Evolutionary conservation across 1,140 invertebrate genomes (phyloP).

Genomic region (Macrocentrus cingulum): DNA sequence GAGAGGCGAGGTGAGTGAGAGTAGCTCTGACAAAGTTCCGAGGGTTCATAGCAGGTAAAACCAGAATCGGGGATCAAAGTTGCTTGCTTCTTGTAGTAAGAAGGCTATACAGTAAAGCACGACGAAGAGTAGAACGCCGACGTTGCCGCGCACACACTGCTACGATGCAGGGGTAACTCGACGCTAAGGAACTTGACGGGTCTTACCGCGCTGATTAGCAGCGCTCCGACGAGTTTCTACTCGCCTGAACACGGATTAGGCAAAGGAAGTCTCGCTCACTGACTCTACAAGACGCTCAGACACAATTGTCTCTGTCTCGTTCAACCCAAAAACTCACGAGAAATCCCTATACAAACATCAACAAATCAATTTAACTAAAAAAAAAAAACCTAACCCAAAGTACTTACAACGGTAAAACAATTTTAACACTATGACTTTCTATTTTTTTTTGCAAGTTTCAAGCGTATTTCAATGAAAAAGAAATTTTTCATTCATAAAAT

Average conservation of each 20-base stretch:
- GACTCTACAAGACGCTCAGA: conserved; percentile 13
- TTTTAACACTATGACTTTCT: too few relatives aligned
- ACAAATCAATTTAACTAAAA: too few relatives aligned
- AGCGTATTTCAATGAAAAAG: too few relatives aligned
- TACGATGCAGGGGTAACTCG: conserved; percentile 34
- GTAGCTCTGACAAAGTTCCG: conserved; percentile 28
- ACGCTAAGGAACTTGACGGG: conserved; percentile 47
- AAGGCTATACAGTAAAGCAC: too few relatives aligned
- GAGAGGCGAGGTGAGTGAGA: conserved; percentile 28
- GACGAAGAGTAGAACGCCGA: conserved; percentile 5
- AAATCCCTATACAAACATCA: too few relatives aligned
- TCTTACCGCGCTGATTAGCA: conserved; percentile 54
- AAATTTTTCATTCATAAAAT: too few relatives aligned
- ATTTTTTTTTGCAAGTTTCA: too few relatives aligned
- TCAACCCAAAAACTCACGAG: background rate
- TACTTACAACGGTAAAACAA: too few relatives aligned
- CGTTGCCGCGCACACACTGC: too few relatives aligned
- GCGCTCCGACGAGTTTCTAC: conserved; percentile 49
- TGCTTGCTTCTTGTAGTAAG: conserved; percentile 6
- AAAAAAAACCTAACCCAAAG: too few relatives aligned
- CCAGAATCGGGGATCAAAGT: conserved; percentile 21
- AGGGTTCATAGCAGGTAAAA: conserved; percentile 18
- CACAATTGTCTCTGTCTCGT: conserved; percentile 8
- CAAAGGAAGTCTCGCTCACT: conserved; percentile 30
- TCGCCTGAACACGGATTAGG: conserved; percentile 46